These are phyloP conservation scores for Stictocephala bisonia DNA, from an alignment of 2,888 invertebrate genomes.

Conservation along the genomic window DNA sequence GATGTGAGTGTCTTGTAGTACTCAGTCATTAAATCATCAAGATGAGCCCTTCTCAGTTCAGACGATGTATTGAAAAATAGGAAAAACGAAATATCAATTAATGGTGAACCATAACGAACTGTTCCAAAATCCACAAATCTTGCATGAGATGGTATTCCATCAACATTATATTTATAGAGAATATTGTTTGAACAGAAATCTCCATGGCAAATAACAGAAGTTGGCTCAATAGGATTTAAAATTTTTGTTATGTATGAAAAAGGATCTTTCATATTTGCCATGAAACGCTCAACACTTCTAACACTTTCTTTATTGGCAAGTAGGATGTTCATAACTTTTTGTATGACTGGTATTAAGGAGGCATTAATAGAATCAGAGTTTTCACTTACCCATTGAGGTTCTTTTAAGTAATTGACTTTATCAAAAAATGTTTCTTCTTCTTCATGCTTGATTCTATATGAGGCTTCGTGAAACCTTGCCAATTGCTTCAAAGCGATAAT, in stretches of 20 bases:
- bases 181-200: neutral
- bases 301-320: neutral
- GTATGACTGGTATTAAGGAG: neutral
- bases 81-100: neutral
- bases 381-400: neutral
- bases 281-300: neutral
- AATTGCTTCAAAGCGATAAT: neutral
- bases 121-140: neutral
- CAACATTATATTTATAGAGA: neutral
- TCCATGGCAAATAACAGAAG: neutral
- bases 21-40: neutral
- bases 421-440: neutral
- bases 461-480: neutral
- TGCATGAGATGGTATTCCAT: neutral
- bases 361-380: neutral
- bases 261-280: neutral
- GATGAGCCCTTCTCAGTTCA: neutral
- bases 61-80: neutral
- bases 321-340: neutral
- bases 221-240: neutral
- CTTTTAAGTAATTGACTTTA: neutral
- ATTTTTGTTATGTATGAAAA: neutral
- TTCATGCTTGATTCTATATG: neutral
- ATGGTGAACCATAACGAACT: neutral
- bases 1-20: neutral